Evolutionary conservation across 2,888 invertebrate genomes (phyloP), one percentile per base, ranked within the genome.

Genomic region (Tiphia femorata): DNA sequence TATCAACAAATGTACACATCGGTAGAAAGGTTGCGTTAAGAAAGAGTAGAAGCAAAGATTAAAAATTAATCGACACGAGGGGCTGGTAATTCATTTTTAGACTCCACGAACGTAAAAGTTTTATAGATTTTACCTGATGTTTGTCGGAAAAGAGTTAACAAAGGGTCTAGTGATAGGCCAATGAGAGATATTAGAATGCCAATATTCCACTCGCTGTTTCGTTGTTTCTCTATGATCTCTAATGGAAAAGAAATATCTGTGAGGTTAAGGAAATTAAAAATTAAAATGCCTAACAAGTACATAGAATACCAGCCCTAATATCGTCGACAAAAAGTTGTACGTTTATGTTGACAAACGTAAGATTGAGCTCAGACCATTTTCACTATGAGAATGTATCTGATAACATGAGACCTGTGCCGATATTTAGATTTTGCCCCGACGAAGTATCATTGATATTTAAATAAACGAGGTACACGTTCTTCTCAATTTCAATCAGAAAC

Each of bases 1-100:
- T 81, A 81, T 81, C 72, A 81, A 82, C 81, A 81, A 81, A 78
- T 82, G 69, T 83, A 82, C 80, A 82, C 58, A 56, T 66, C 58
- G 37, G 46, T 66, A 58, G 58, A 62, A 64, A 67, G 58, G 25
- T 21, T 58, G 37, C 27, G 21, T 42, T 20, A 41, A 52, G n/a
- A 52, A 29, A 57, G 59, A 44, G 55, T 55, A 57, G 8, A 43
- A 35, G 1, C 6, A 30, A 30, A 38, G 44, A 27, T 17, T 41
- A 58, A 27, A 52, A 42, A 53, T 20, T 20, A 52, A 47, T 54
- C 63, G 56, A 65, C 60, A 52, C 58, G 48, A 37, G n/a, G 59
- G 57, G 50, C 20, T 41, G 41, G 27, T 3, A 17, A 3, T 12
- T 1, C 25, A 23, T 16, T n/a, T n/a, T n/a, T n/a, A n/a, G n/a